phyloP scores from a whole-genome alignment of 2,888 invertebrate species.

The Zaprionus lineosus region DNA sequence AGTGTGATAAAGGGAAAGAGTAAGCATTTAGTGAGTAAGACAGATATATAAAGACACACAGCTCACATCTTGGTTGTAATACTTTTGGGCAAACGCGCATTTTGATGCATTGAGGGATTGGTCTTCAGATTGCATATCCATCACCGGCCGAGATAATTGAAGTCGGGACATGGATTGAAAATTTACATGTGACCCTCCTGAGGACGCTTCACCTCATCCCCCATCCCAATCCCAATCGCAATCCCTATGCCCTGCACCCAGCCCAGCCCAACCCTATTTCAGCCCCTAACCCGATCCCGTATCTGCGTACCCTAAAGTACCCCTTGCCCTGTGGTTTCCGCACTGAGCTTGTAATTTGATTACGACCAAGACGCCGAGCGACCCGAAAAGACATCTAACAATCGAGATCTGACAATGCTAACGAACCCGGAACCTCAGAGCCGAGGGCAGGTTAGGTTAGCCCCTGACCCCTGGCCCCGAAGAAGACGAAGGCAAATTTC shows the following conservation, averaged over 20 bases:
- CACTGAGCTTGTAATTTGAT: conserved; percentile 68
- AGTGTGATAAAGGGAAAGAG: too few relatives aligned
- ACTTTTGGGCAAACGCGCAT: conserved; percentile 17
- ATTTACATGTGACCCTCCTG: conserved; percentile 60
- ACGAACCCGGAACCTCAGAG: conserved; percentile 16
- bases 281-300: neutral
- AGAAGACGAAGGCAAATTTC: conserved; percentile 23
- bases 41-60: neutral
- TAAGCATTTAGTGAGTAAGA: too few relatives aligned
- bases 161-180: conserved; percentile 46
- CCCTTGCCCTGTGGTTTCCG: conserved; percentile 54
- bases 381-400: conserved; percentile 40
- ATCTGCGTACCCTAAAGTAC: too few relatives aligned
- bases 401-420: conserved; percentile 24
- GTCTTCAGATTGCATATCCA: conserved; percentile 68
- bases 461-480: conserved; percentile 9
- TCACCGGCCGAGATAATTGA: conserved; percentile 68
- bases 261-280: conserved; percentile 7
- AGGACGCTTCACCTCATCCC: conserved; percentile 1
- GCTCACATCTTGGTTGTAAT: conserved; percentile 39
- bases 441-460: conserved; percentile 44
- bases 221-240: conserved; percentile 15
- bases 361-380: conserved; percentile 56
- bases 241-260: conserved; percentile 1
- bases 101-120: conserved; percentile 61